Evolutionary conservation across 2,113 vertebrate genomes (phyloP).

Genomic region (Nannospalax galili): DNA sequence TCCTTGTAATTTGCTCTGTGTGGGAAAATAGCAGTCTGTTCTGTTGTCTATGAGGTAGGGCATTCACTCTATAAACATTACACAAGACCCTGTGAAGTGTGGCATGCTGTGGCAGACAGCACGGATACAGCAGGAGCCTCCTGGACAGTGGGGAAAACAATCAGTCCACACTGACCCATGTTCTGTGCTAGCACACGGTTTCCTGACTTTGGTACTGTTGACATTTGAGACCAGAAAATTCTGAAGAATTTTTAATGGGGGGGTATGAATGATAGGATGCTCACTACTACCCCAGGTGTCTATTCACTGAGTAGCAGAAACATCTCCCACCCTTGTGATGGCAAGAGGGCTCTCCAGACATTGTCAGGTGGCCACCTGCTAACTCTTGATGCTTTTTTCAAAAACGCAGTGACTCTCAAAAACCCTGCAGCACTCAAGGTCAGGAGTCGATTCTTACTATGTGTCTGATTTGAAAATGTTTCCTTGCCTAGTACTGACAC

Average conservation of each 20-base stretch:
- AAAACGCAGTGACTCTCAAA: background rate
- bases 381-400: no score
- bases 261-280: background rate
- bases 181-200: no score
- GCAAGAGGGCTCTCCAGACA: background rate
- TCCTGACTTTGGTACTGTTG: background rate
- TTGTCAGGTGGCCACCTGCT: background rate
- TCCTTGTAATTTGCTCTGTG: background rate
- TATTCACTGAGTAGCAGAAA: background rate
- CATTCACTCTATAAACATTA: background rate
- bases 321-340: background rate
- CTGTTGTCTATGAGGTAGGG: background rate
- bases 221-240: background rate
- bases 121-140: background rate
- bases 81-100: background rate
- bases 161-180: background rate
- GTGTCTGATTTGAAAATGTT: background rate
- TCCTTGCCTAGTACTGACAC: background rate
- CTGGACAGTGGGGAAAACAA: background rate
- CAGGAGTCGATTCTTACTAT: background rate
- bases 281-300: background rate
- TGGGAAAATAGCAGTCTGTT: background rate
- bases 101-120: rapidly evolving
- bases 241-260: background rate
- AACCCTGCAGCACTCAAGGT: background rate